Base-by-base conservation (phyloP, 1,140 invertebrate genomes). In the Drosophila truncata region DNA sequence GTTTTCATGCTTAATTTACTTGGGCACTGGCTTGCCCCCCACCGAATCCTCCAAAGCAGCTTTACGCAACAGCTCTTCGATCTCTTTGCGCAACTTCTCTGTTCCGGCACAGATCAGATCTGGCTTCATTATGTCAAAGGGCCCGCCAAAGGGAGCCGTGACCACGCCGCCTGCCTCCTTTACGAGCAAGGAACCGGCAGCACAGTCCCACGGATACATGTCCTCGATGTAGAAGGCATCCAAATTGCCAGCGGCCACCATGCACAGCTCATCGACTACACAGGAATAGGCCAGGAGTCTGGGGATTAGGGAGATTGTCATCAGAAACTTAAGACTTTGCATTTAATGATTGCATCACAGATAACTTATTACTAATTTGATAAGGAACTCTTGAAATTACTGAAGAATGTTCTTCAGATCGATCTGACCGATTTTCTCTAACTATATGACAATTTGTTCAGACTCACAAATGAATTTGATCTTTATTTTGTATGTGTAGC, bases 201-300 rank as follows among this genome's bases (percentile, higher is more conserved):
- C 95, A 54, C 95, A 95, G 79, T 96, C 96, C 96, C 96, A 96
- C 46, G 94, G 94, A 57, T 96, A 94, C 75, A 96, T 93, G 37
- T 95, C 94, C 92, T 96, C 96, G 75, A 97, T 96, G 47, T 95
- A 95, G 92, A 96, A 97, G 5, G 94, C 95, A 93, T 97, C 96
- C 16, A 95, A 93, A 78, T 94, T 93, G 42, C 96, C 97, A 83
- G 94, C 94, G 14, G 97, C 96, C 10, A 97, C 95, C 69, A 95
- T 95, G 82, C 96, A 96, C 62, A 97, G 93, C 25, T 96, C 82
- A 50, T 91, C 88, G 37, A 93, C 91, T 23, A 93, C 91, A 55
- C 79, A 91, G 11, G 84, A 80, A 25, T 91, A 91, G 54, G 92
- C 86, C 35, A 93, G 29, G 39, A 91, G 49, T 31, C 91, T 92